Base-by-base conservation (phyloP, 2,113 vertebrate species). In the Papio anubis region DNA sequence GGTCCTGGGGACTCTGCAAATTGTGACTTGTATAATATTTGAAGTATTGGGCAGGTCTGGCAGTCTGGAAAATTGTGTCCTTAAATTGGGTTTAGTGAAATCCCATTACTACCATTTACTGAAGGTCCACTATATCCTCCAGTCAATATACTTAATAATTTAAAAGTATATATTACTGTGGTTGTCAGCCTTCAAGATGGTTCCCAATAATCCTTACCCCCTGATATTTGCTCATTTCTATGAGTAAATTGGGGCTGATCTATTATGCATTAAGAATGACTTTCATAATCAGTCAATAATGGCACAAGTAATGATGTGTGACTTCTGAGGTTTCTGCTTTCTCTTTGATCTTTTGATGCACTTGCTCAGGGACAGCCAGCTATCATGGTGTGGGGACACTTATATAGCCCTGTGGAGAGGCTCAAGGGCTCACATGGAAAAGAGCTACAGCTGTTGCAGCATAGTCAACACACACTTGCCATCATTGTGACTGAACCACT, bases 381-480 rank as follows among this genome's bases (percentile, higher is more conserved):
- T 59, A 5, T 75, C 8, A 59, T 21, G 5, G 3, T 13, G 10
- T n/a, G 7, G 30, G 3, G 8, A 57, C 40, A 40, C 10, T 45
- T 45, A 43, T 25, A 4, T 9, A 79, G 10, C 9, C 10, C 20
- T n/a, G 8, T 5, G 6, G 72, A 27, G 21, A 82, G 40, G 4
- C 18, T 48, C 48, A 43, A 0, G 1, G 48, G 2, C 23, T 48
- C 48, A 43, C 4, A 4, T 27, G 20, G 14, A 18, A 59, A 83
- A 38, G 0, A 80, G 9, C 1, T 59, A 32, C 1, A 32, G 13
- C 1, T 64, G 10, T 75, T 45, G 43, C 1, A 16, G 30, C 30
- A 40, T 16, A 52, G 38, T 5, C 9, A 88, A 12, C 5, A 23
- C 18, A 13, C 68, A 18, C 18, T 70, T 93, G n/a, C 10, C 32